These are phyloP conservation scores for Corbicula japonica DNA, from an alignment of 2,888 invertebrate species.

Conservation along the genomic window DNA sequence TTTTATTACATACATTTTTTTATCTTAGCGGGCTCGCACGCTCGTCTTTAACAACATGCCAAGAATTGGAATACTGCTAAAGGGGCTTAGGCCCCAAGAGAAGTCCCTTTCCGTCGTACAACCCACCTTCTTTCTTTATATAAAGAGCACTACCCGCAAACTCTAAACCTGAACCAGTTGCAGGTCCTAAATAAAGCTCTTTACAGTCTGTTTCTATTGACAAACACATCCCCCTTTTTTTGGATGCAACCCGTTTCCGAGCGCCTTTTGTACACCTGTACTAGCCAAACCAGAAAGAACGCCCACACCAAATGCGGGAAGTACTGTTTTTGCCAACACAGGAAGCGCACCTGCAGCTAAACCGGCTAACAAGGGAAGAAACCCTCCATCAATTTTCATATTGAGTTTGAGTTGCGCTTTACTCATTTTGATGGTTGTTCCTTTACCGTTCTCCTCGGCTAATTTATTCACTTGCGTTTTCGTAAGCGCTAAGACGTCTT, in stretches of 20 bases:
- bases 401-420: constrained; percentile 39
- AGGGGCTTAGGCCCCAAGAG: constrained; percentile 31
- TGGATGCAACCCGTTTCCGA: constrained; percentile 37
- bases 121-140: constrained; percentile 37
- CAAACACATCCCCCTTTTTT: constrained; percentile 54
- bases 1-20: background rate
- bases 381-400: constrained; percentile 48
- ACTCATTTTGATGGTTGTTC: constrained; percentile 44
- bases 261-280: constrained; percentile 34
- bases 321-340: constrained; percentile 38
- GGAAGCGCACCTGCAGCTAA: constrained; percentile 39
- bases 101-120: constrained; percentile 43
- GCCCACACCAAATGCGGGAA: constrained; percentile 41
- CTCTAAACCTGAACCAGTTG: constrained; percentile 37
- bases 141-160: constrained; percentile 51
- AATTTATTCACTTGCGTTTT: constrained; percentile 43
- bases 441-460: constrained; percentile 35
- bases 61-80: constrained; percentile 51
- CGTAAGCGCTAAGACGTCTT: constrained; percentile 43
- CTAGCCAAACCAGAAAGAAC: constrained; percentile 50
- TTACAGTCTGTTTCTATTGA: constrained; percentile 60
- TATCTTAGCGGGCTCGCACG: background rate
- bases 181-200: constrained; percentile 43
- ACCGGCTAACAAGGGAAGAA: constrained; percentile 28
- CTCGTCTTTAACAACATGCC: constrained; percentile 21